Percentiles rank a stretch among this genome's conserved stretches.
These are phyloP conservation scores for Neoniphon sammara DNA, from an alignment of 2,797 vertebrate genomes.

Conservation along the genomic window DNA sequence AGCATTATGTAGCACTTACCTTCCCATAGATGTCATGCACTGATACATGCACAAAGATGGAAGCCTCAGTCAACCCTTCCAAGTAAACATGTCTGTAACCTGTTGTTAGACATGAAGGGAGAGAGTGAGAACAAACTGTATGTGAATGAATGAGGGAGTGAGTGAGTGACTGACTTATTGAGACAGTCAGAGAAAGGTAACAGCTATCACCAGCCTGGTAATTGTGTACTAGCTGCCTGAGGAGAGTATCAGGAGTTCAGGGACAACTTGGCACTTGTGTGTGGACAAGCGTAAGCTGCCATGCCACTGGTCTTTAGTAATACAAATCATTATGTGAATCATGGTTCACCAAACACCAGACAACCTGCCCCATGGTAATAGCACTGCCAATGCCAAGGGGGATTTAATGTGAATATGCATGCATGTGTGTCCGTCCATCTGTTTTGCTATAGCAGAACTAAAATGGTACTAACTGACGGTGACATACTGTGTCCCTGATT, in stretches of 20 bases:
- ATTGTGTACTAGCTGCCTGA: conserved; percentile 34
- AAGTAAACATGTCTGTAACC: conserved; percentile 97
- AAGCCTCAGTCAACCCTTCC: conserved; percentile 96
- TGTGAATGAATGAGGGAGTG: neutral
- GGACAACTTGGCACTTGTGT: conserved; percentile 36
- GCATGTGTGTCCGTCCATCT: conserved; percentile 22
- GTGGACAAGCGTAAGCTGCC: conserved; percentile 38
- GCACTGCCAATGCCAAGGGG: conserved; percentile 10
- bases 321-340: conserved; percentile 39
- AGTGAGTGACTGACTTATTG: too few relatives aligned
- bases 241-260: conserved; percentile 48
- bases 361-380: conserved; percentile 32
- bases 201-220: conserved; percentile 37
- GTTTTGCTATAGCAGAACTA: conserved; percentile 22
- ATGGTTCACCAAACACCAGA: conserved; percentile 43
- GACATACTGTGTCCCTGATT: conserved; percentile 31
- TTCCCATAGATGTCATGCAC: conserved; percentile 98
- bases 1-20: conserved; percentile 75
- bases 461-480: conserved; percentile 18
- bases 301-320: conserved; percentile 34
- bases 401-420: conserved; percentile 18
- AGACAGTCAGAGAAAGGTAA: conserved; percentile 33
- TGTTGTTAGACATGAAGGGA: conserved; percentile 66
- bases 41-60: conserved; percentile 96
- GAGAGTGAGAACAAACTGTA: neutral